Conservation (phyloP, 2,113 vertebrate species). For the Cottus gobio region DNA sequence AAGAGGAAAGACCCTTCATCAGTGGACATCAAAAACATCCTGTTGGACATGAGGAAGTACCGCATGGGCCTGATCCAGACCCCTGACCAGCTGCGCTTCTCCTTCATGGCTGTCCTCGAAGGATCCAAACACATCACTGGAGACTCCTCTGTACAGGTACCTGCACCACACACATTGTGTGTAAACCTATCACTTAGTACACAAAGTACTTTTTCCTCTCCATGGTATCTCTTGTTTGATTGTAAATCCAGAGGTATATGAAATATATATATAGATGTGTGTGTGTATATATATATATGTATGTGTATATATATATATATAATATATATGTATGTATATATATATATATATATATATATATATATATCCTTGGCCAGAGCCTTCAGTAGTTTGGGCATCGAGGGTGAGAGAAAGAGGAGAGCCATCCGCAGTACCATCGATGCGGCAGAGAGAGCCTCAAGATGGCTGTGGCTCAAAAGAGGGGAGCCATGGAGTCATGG, state of each 20-base stretch:
- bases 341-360: no score
- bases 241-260: not conserved
- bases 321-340: no score
- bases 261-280: no score
- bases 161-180: not conserved
- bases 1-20: slow-evolving; percentile 88
- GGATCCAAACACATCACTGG: slow-evolving; percentile 92
- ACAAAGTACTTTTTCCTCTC: not conserved
- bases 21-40: slow-evolving; percentile 93
- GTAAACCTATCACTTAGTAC: not conserved
- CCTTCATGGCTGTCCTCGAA: slow-evolving; percentile 97
- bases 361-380: no score
- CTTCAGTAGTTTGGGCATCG: no score
- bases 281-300: no score
- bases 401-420: no score
- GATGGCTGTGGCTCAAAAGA: no score
- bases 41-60: slow-evolving; percentile 95
- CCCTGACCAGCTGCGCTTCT: slow-evolving; percentile 97
- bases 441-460: no score
- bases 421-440: no score
- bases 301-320: no score
- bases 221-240: not conserved
- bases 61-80: slow-evolving; percentile 99
- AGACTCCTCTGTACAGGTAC: slow-evolving; percentile 91
- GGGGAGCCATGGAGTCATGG: no score